A percentile compares a stretch with the other conserved stretches of the same genome.
phyloP scores from a whole-genome alignment of 2,797 vertebrate species.

The Pseudomugil gertrudae region DNA sequence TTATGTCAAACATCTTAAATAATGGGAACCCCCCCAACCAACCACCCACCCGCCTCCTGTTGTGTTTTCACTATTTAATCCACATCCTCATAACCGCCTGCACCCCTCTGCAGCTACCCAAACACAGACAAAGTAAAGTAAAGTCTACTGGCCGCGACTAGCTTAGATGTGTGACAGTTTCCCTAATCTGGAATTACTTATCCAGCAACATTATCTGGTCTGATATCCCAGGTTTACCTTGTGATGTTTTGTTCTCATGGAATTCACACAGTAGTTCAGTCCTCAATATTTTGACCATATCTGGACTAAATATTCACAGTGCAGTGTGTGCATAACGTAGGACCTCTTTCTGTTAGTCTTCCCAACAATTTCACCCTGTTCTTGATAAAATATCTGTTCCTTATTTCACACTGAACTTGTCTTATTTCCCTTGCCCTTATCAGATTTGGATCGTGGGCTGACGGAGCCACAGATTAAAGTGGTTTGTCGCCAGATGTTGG shows the following conservation, averaged over 20 bases:
- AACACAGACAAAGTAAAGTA: slow-evolving; percentile 63
- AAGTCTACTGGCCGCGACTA: slow-evolving; percentile 49
- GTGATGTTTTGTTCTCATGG: slow-evolving; percentile 15
- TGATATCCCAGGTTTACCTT: slow-evolving; percentile 22
- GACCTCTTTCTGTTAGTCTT: not conserved
- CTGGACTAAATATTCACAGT: slow-evolving; percentile 15
- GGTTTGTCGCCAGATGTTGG: slow-evolving; percentile 93
- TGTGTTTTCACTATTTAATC: slow-evolving; percentile 74
- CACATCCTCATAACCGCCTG: slow-evolving; percentile 57
- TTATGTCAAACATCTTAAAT: slow-evolving; percentile 28
- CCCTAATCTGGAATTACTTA: slow-evolving; percentile 59
- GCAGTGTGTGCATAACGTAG: slow-evolving; percentile 8
- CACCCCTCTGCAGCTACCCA: slow-evolving; percentile 65
- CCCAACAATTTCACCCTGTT: not conserved
- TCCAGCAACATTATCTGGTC: slow-evolving; percentile 39
- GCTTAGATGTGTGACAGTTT: slow-evolving; percentile 36
- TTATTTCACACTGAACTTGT: not conserved
- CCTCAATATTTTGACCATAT: slow-evolving; percentile 4
- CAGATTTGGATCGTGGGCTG: slow-evolving; percentile 93
- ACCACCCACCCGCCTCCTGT: slow-evolving; percentile 43
- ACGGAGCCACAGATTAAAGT: slow-evolving; percentile 94
- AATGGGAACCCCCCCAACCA: no score
- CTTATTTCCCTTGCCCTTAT: not conserved
- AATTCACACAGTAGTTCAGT: slow-evolving; percentile 25
- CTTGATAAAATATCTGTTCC: not conserved